Percentiles rank a stretch among this genome's conserved stretches.
Conservation (phyloP, 2,888 invertebrate genomes). For the Drosophila emarginata region DNA sequence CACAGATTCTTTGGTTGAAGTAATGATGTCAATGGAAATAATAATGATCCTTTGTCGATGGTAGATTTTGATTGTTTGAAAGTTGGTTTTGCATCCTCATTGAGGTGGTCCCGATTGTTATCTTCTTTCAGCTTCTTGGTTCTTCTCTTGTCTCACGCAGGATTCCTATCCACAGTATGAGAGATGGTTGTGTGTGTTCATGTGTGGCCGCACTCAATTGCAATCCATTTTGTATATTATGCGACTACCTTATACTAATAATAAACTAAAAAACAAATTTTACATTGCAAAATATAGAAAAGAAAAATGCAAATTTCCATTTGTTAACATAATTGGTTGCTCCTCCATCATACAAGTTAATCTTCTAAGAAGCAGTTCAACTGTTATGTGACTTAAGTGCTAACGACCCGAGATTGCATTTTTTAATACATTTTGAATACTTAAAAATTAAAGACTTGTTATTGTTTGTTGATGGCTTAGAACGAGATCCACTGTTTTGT, state of each 20-base stretch:
- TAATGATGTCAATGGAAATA: no score
- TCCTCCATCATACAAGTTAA: background rate
- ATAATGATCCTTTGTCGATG: no score
- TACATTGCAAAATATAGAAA: background rate
- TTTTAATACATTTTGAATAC: background rate
- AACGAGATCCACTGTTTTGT: background rate
- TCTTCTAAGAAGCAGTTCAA: background rate
- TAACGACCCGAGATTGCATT: background rate
- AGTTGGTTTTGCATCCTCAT: background rate
- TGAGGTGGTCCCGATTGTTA: background rate
- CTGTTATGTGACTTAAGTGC: background rate
- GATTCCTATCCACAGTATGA: background rate
- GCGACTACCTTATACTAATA: constrained; percentile 9
- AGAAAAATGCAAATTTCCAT: background rate
- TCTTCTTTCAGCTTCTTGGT: background rate
- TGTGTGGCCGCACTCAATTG: background rate
- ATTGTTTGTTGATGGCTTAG: background rate
- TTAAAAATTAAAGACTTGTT: background rate
- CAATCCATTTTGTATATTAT: constrained; percentile 15
- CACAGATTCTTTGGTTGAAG: no score
- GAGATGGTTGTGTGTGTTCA: background rate
- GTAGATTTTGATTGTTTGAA: no score
- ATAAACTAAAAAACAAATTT: constrained; percentile 28
- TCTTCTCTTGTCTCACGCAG: background rate
- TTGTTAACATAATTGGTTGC: background rate